These are phyloP conservation scores for Botia kubotai DNA, from an alignment of 2,797 vertebrate species.

Conservation along the genomic window DNA sequence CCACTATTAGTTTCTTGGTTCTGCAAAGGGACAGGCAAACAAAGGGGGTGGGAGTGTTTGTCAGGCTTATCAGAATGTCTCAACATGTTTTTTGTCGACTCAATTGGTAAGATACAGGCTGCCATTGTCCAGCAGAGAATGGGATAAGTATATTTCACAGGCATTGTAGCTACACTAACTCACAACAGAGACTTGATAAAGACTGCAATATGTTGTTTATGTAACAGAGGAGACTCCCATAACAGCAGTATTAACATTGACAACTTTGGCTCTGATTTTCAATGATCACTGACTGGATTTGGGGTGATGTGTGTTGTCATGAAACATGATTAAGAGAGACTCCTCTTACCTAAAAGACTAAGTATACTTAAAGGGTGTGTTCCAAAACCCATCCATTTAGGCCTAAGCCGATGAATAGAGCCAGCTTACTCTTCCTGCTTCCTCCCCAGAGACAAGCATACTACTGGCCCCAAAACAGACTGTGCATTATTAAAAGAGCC, in stretches of 20 bases:
- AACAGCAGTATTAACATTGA: not conserved
- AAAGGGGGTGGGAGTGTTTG: not conserved
- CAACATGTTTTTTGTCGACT: not conserved
- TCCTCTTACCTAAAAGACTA: not conserved
- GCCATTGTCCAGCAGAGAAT: conserved; percentile 4
- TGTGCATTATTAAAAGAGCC: not conserved
- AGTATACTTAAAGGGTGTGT: not conserved
- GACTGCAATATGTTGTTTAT: not conserved
- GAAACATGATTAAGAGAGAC: too few species aligned
- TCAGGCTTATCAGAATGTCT: conserved; percentile 17
- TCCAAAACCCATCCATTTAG: not conserved
- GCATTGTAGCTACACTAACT: not conserved
- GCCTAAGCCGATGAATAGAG: conserved; percentile 34
- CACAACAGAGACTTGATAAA: not conserved
- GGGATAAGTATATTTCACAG: not conserved
- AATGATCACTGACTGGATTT: too few species aligned
- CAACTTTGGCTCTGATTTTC: not conserved
- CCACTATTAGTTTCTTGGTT: conserved; percentile 95
- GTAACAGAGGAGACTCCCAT: not conserved
- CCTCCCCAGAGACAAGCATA: conserved; percentile 42
- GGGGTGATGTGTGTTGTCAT: too few species aligned
- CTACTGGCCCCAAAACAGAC: not conserved
- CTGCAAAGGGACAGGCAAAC: conserved; percentile 71
- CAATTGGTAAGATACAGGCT: not conserved
- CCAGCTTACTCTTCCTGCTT: conserved; percentile 56